phyloP scores from a whole-genome alignment of 2,888 invertebrate genomes.

The Anarsia innoxiella region DNA sequence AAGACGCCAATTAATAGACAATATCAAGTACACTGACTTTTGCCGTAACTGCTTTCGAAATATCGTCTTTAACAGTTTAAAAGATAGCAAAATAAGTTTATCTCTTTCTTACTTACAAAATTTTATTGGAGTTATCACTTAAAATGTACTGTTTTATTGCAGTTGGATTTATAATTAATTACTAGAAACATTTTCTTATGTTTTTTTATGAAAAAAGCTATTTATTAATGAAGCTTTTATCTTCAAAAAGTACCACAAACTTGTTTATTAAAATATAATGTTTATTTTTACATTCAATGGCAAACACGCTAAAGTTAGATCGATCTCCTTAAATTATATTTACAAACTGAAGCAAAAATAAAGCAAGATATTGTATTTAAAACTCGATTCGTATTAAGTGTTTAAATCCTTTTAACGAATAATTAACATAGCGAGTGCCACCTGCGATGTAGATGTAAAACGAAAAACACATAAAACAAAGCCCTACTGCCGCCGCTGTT shows the following conservation, averaged over 20 bases:
- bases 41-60: slow-evolving; percentile 47
- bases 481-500: slow-evolving; percentile 23
- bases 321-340: no score
- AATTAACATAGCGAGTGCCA: slow-evolving; percentile 32
- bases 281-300: no score
- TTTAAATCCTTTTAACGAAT: slow-evolving; percentile 41
- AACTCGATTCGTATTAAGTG: slow-evolving; percentile 31
- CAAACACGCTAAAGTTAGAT: no score
- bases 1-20: slow-evolving; percentile 62
- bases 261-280: no score
- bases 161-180: no score
- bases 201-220: no score
- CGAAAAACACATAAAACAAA: slow-evolving; percentile 26
- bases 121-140: no score
- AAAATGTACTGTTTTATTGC: no score
- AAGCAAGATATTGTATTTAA: slow-evolving; percentile 17
- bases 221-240: no score
- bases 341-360: no score
- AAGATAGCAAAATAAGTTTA: slow-evolving; percentile 28
- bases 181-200: no score
- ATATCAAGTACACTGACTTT: slow-evolving; percentile 53
- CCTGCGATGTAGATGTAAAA: slow-evolving; percentile 27
- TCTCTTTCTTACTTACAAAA: slow-evolving; percentile 33
- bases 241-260: no score
- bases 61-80: slow-evolving; percentile 39